A percentile compares a stretch with the other conserved stretches of the same genome.
These are phyloP conservation scores for Tetrapedia diversipes DNA, from an alignment of 2,888 invertebrate species.

Conservation along the genomic window DNA sequence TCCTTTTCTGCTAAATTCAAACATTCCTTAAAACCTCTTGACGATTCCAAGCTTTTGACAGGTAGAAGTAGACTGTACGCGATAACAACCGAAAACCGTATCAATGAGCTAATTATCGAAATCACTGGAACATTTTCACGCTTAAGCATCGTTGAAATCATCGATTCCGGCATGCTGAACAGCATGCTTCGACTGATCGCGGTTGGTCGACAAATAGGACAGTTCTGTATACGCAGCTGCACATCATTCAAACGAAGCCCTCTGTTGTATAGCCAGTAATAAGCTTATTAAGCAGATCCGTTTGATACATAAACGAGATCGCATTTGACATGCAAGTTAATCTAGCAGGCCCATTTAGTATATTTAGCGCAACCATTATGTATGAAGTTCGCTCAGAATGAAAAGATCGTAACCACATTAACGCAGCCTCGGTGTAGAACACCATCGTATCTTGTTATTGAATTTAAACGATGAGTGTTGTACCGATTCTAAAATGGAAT, in stretches of 20 bases:
- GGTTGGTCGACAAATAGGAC: too few species aligned
- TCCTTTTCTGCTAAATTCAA: too few species aligned
- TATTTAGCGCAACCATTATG: constrained; percentile 35
- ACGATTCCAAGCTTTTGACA: too few species aligned
- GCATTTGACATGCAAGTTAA: constrained; percentile 46
- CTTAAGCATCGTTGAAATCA: background rate
- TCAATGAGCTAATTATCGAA: too few species aligned
- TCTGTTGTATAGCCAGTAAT: constrained; percentile 32
- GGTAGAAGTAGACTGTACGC: too few species aligned
- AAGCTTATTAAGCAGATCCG: constrained; percentile 53
- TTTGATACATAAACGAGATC: constrained; percentile 32
- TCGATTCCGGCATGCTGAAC: background rate
- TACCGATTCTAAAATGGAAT: background rate
- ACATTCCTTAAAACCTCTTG: too few species aligned
- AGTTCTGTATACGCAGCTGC: constrained; percentile 27
- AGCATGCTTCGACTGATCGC: too few species aligned
- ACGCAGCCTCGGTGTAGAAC: constrained; percentile 21
- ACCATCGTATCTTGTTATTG: constrained; percentile 38
- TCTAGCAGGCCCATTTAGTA: constrained; percentile 35
- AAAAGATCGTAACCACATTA: constrained; percentile 47
- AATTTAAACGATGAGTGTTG: constrained; percentile 26
- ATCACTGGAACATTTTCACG: constrained; percentile 15
- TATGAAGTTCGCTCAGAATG: constrained; percentile 18
- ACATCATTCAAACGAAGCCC: constrained; percentile 36
- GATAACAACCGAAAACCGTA: too few species aligned